Conservation (phyloP, 2,113 vertebrate genomes). For the Lichenostomus cassidix region DNA sequence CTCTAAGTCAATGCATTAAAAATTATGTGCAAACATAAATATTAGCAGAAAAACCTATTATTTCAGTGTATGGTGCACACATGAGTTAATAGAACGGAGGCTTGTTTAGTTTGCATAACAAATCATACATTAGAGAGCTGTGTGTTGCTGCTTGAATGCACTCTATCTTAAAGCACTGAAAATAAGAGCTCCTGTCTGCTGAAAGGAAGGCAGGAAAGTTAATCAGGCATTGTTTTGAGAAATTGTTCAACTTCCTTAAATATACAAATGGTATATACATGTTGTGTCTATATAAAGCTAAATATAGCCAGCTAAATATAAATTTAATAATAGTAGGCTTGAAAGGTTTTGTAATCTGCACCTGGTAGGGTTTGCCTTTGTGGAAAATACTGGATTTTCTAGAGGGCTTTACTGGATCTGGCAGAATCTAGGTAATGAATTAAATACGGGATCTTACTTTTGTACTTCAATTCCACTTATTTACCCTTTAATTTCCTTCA, state of each 20-base stretch:
- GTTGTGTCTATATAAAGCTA: neutral
- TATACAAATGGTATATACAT: neutral
- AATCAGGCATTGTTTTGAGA: slow-evolving; percentile 4
- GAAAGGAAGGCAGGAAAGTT: slow-evolving; percentile 29
- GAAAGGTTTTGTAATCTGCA: neutral
- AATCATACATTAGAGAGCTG: neutral
- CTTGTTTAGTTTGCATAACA: neutral
- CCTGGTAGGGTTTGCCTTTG: neutral
- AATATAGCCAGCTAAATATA: neutral
- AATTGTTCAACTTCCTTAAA: slow-evolving; percentile 7
- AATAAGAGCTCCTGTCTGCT: neutral
- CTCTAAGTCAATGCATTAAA: neutral
- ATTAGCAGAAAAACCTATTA: neutral
- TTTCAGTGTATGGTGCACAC: neutral
- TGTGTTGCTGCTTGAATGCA: neutral
- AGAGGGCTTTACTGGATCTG: neutral
- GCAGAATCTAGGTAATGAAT: neutral
- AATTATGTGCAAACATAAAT: neutral
- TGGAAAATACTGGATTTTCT: neutral
- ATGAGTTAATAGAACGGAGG: neutral
- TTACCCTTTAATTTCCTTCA: neutral
- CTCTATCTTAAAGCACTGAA: neutral
- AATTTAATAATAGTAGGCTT: neutral
- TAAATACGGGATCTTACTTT: neutral
- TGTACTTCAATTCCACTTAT: neutral